Conservation (phyloP, 2,888 invertebrate species). For the Beris morrisii region DNA sequence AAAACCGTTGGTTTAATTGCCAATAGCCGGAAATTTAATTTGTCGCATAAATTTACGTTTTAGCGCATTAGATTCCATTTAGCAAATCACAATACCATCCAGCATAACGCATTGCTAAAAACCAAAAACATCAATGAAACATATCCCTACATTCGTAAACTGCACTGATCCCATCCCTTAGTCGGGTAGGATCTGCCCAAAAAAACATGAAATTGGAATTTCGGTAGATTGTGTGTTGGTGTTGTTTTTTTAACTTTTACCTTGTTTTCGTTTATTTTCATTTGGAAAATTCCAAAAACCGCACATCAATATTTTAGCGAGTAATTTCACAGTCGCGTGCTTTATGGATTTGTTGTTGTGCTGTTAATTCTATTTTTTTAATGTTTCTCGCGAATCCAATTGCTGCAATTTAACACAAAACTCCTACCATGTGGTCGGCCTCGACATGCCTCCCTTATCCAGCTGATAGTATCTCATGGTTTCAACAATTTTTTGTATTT, state of each 20-base stretch:
- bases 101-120: slow-evolving; percentile 30
- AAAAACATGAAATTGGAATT: slow-evolving; percentile 26
- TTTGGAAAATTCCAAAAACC: slow-evolving; percentile 34
- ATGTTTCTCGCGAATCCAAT: slow-evolving; percentile 35
- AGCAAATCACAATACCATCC: slow-evolving; percentile 25
- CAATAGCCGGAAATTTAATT: slow-evolving; percentile 29
- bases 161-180: neutral
- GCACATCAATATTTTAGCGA: slow-evolving; percentile 40
- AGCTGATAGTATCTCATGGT: slow-evolving; percentile 27
- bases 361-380: neutral
- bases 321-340: slow-evolving; percentile 39
- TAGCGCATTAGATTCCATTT: slow-evolving; percentile 32
- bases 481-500: neutral
- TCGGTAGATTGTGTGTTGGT: slow-evolving; percentile 11
- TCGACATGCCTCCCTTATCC: slow-evolving; percentile 5
- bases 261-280: slow-evolving; percentile 31
- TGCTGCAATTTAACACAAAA: slow-evolving; percentile 35
- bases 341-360: slow-evolving; percentile 35
- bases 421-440: slow-evolving; percentile 22
- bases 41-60: slow-evolving; percentile 31
- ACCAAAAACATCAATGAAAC: slow-evolving; percentile 23
- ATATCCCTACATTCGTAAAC: neutral
- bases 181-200: neutral
- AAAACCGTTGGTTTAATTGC: slow-evolving; percentile 26
- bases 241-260: slow-evolving; percentile 10